phyloP scores from a whole-genome alignment of 2,797 vertebrate genomes.

The Eupleurogrammus muticus region DNA sequence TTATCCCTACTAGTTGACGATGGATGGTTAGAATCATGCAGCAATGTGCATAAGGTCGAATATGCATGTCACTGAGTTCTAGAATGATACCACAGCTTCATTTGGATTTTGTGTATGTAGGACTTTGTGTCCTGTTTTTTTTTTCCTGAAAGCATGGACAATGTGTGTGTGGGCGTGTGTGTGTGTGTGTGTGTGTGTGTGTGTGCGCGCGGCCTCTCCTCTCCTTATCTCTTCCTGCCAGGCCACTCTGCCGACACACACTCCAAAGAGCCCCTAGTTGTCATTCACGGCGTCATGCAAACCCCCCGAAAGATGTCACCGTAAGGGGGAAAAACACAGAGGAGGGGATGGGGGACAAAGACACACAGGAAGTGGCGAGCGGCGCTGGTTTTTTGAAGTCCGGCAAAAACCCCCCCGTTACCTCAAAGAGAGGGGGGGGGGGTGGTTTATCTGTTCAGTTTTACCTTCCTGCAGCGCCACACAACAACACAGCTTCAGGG shows the following conservation, averaged over 20 bases:
- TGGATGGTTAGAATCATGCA: neutral
- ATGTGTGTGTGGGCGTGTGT: slow-evolving; percentile 48
- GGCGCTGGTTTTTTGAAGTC: slow-evolving; percentile 52
- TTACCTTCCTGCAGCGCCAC: slow-evolving; percentile 14
- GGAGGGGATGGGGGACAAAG: slow-evolving; percentile 59
- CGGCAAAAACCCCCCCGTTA: slow-evolving; percentile 27
- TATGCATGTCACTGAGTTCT: slow-evolving; percentile 4
- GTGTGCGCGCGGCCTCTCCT: slow-evolving; percentile 63
- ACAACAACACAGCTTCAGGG: slow-evolving; percentile 10
- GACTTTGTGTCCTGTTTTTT: slow-evolving; percentile 41
- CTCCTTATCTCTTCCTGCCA: slow-evolving; percentile 84
- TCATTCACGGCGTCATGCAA: slow-evolving; percentile 79
- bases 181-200: slow-evolving; percentile 27
- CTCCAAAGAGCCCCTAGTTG: slow-evolving; percentile 83
- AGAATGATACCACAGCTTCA: slow-evolving; percentile 15
- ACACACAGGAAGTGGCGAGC: slow-evolving; percentile 37
- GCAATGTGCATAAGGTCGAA: slow-evolving; percentile 1
- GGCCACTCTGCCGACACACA: slow-evolving; percentile 79
- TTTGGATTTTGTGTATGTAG: slow-evolving; percentile 36
- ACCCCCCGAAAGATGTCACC: slow-evolving; percentile 78
- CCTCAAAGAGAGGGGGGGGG: too few species aligned
- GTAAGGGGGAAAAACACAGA: too few species aligned
- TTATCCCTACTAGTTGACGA: neutral
- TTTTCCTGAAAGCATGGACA: slow-evolving; percentile 37
- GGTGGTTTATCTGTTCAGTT: slow-evolving; percentile 48